Evolutionary conservation across 2,888 invertebrate species (phyloP).

Genomic region (Sphinx pinastri): DNA sequence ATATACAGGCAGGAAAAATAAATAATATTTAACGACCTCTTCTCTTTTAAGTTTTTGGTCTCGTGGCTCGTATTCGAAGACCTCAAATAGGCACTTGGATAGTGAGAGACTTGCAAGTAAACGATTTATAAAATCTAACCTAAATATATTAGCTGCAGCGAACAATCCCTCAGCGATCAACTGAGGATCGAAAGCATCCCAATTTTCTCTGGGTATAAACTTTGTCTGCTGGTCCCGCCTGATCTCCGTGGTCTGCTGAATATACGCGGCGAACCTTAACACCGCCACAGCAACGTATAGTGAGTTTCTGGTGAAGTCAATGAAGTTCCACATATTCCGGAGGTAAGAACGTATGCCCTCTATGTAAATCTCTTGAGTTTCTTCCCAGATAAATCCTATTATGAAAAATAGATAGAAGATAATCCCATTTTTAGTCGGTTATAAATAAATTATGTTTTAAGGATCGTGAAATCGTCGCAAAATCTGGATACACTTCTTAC

Average conservation of each 20-base stretch:
- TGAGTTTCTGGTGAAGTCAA: conserved; percentile 96
- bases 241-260: conserved; percentile 90
- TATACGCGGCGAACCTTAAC: conserved; percentile 88
- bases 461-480: no score
- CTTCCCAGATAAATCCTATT: conserved; percentile 94
- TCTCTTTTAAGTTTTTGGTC: no score
- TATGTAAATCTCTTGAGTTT: conserved; percentile 94
- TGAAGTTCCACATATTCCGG: conserved; percentile 98
- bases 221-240: conserved; percentile 86
- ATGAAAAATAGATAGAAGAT: neutral
- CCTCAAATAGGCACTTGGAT: no score
- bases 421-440: no score
- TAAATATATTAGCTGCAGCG: conserved; percentile 97
- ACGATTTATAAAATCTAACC: conserved; percentile 65
- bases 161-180: conserved; percentile 96
- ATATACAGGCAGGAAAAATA: no score
- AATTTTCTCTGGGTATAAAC: conserved; percentile 91
- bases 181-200: conserved; percentile 97
- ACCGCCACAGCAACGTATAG: conserved; percentile 90
- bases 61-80: no score
- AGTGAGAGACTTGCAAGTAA: no score
- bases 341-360: conserved; percentile 94
- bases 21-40: no score
- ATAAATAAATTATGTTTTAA: no score
- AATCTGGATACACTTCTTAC: no score